These are phyloP conservation scores for Allacma fusca DNA, from an alignment of 2,888 invertebrate genomes.

Conservation along the genomic window DNA sequence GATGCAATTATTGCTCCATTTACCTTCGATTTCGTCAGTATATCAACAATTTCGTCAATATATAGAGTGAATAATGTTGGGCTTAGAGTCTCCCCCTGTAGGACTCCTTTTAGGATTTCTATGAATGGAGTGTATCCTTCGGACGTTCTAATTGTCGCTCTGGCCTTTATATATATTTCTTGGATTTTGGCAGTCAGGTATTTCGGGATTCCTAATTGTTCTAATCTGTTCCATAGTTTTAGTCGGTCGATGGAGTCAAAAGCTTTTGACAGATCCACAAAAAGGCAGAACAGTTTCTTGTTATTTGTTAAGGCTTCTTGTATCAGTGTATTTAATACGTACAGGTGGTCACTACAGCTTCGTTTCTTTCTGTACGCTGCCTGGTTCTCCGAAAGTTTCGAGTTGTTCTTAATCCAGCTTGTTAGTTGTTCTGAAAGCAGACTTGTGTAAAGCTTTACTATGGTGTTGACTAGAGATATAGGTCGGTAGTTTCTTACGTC, in stretches of 20 bases:
- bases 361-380: too few species aligned
- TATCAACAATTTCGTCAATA: background rate
- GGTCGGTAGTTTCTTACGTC: slow-evolving; percentile 24
- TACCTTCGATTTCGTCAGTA: background rate
- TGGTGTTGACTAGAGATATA: slow-evolving; percentile 22
- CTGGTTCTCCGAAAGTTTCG: background rate
- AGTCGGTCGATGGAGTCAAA: slow-evolving; percentile 21
- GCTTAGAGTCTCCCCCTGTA: too few species aligned
- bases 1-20: too few species aligned
- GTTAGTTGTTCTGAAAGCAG: background rate
- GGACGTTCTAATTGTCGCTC: background rate
- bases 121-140: background rate
- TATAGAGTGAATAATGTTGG: slow-evolving; percentile 5
- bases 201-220: background rate
- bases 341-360: slow-evolving; percentile 32
- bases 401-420: background rate
- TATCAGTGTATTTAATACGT: background rate
- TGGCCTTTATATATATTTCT: slow-evolving; percentile 6
- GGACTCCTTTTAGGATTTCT: background rate
- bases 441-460: slow-evolving; percentile 14
- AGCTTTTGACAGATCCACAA: slow-evolving; percentile 8
- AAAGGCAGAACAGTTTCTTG: background rate
- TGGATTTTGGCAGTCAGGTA: background rate
- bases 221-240: slow-evolving; percentile 15
- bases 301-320: background rate